phyloP scores from a whole-genome alignment of 2,797 vertebrate species.

The Tapirus indicus region DNA sequence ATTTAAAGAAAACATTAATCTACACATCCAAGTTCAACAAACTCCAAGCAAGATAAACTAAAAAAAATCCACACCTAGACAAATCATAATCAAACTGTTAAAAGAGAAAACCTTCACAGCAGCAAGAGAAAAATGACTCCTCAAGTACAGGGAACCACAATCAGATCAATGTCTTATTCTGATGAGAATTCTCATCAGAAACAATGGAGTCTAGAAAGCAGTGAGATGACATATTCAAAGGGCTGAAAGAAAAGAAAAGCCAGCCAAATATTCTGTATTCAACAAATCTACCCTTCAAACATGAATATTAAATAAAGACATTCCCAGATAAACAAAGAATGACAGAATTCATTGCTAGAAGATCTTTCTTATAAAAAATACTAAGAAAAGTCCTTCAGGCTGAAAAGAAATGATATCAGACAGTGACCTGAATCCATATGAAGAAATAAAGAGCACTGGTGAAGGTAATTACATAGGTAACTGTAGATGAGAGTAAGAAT shows the following conservation, averaged over 20 bases:
- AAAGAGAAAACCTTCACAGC: constrained; percentile 43
- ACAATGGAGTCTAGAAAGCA: constrained; percentile 7
- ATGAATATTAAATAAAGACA: background rate
- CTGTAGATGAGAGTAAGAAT: background rate
- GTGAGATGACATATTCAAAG: background rate
- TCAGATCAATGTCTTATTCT: background rate
- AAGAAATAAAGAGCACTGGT: background rate
- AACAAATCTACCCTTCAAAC: background rate
- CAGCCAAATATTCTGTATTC: background rate
- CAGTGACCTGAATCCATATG: background rate
- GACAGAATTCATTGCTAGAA: background rate
- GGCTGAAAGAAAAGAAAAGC: background rate
- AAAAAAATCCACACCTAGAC: constrained; percentile 36
- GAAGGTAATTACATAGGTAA: background rate
- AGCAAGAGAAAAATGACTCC: constrained; percentile 18
- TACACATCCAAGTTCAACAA: background rate
- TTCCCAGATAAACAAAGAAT: background rate
- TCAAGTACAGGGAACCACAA: background rate
- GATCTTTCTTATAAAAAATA: background rate
- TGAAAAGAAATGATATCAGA: background rate
- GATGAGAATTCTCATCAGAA: background rate
- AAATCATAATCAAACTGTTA: background rate
- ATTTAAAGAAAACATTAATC: background rate
- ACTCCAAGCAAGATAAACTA: background rate
- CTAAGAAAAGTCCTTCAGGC: background rate